Evolutionary conservation across 2,888 invertebrate genomes (phyloP).

Genomic region (Acleris holmiana): DNA sequence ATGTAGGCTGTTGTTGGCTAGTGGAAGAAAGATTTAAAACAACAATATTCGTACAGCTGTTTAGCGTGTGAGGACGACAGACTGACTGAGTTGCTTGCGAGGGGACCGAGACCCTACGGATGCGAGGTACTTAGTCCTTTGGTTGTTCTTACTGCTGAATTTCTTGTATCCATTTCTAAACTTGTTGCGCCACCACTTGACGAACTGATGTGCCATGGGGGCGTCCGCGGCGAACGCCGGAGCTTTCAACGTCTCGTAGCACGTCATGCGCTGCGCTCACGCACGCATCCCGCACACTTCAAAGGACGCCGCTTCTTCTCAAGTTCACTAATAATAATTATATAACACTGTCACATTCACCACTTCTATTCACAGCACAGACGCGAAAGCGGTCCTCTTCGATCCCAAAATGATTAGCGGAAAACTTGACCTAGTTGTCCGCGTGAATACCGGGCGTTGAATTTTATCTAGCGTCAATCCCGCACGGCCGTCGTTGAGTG

Average conservation of each 20-base stretch:
- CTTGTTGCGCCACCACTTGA: constrained; percentile 91
- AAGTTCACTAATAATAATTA: constrained; percentile 60
- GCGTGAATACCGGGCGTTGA: constrained; percentile 66
- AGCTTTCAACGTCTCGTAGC: constrained; percentile 84
- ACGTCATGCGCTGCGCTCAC: constrained; percentile 85
- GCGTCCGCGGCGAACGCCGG: constrained; percentile 83
- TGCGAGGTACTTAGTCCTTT: constrained; percentile 4
- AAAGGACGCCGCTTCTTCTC: constrained; percentile 75
- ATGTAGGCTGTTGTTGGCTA: too few species aligned
- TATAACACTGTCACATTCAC: constrained; percentile 65
- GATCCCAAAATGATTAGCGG: constrained; percentile 58
- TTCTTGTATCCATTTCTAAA: constrained; percentile 90
- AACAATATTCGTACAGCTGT: constrained; percentile 7
- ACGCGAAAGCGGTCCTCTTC: constrained; percentile 51
- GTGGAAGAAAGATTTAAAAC: too few species aligned
- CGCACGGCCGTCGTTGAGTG: constrained; percentile 66
- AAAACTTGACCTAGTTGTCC: constrained; percentile 79
- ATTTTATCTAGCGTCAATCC: constrained; percentile 60
- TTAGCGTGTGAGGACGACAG: constrained; percentile 7
- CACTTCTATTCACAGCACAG: constrained; percentile 61
- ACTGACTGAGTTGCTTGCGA: neutral
- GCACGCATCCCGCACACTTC: constrained; percentile 83
- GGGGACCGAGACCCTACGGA: neutral
- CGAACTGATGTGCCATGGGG: constrained; percentile 90
- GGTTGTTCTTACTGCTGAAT: constrained; percentile 86